A percentile compares a stretch with the other conserved stretches of the same genome.
phyloP scores from a whole-genome alignment of 2,113 vertebrate genomes.

The Hyla sarda region DNA sequence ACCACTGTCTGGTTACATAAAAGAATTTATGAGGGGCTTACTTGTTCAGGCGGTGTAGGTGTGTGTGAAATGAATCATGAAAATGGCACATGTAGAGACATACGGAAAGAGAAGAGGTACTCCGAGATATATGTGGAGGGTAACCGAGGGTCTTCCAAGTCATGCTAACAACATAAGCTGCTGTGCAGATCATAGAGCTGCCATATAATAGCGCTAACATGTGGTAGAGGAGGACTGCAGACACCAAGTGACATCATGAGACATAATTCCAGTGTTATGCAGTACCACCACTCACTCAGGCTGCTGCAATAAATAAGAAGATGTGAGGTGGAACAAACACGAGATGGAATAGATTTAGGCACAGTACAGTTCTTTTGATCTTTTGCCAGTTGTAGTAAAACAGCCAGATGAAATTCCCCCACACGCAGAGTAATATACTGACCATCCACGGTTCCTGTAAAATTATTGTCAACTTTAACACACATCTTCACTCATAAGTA shows the following conservation, averaged over 20 bases:
- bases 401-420: constrained; percentile 28
- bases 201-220: constrained; percentile 2
- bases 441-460: neutral
- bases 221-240: neutral
- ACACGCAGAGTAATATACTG: constrained; percentile 25
- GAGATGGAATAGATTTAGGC: constrained; percentile 21
- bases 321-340: constrained; percentile 35
- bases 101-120: neutral
- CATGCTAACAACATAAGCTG: constrained; percentile 2
- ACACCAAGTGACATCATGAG: constrained; percentile 16
- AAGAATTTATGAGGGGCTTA: constrained; percentile 17
- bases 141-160: constrained; percentile 7
- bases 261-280: constrained; percentile 11
- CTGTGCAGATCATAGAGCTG: neutral
- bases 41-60: neutral
- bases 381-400: constrained; percentile 29
- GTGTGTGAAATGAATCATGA: constrained; percentile 5
- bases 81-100: neutral
- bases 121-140: neutral
- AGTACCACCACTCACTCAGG: constrained; percentile 15
- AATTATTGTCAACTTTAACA: constrained; percentile 10
- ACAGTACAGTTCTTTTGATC: constrained; percentile 28
- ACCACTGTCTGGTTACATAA: neutral
- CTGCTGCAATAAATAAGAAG: constrained; percentile 35
- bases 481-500: constrained; percentile 10